Evolutionary conservation across 1,140 invertebrate species (phyloP).

Genomic region (Glossosoma conforme): DNA sequence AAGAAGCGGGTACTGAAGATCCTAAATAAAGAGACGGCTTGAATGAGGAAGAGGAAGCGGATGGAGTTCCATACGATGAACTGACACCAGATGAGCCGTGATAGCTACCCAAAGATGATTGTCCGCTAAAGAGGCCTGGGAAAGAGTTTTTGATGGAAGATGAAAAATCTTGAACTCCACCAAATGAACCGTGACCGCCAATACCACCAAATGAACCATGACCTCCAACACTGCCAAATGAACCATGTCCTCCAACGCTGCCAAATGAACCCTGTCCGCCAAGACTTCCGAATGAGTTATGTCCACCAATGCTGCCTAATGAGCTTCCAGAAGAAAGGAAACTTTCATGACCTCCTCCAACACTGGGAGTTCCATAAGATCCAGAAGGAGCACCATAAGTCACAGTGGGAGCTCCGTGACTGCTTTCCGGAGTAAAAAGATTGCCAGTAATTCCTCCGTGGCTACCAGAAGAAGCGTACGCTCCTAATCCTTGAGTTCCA

Average conservation of each 20-base stretch:
- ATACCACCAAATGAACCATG: constrained; percentile 1
- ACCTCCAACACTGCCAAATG: constrained; percentile 4
- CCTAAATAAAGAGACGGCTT: constrained; percentile 28
- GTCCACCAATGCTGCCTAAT: constrained; percentile 2
- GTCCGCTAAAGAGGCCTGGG: constrained; percentile 13
- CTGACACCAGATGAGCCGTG: constrained; percentile 8
- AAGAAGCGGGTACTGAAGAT: constrained; percentile 16
- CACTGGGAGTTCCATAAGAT: constrained; percentile 17
- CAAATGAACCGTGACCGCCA: constrained; percentile 9
- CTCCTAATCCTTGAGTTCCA: constrained; percentile 26
- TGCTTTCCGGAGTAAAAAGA: constrained; percentile 15
- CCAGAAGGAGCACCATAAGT: constrained; percentile 17
- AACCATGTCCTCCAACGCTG: constrained; percentile 4
- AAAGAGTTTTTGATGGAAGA: constrained; percentile 8
- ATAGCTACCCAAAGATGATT: constrained; percentile 1
- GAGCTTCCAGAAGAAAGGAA: constrained; percentile 6
- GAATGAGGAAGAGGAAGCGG: constrained; percentile 9
- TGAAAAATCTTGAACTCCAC: constrained; percentile 5
- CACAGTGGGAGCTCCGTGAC: constrained; percentile 12
- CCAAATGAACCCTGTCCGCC: too few species aligned
- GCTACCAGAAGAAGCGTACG: constrained; percentile 22
- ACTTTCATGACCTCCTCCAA: constrained; percentile 11
- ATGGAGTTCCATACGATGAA: constrained; percentile 16
- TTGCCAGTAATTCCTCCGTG: constrained; percentile 8
- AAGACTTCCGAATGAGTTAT: constrained; percentile 8